Evolutionary conservation across 2,888 invertebrate genomes (phyloP), one percentile per base, ranked within the genome.

Genomic region (Ectemnius lituratus): DNA sequence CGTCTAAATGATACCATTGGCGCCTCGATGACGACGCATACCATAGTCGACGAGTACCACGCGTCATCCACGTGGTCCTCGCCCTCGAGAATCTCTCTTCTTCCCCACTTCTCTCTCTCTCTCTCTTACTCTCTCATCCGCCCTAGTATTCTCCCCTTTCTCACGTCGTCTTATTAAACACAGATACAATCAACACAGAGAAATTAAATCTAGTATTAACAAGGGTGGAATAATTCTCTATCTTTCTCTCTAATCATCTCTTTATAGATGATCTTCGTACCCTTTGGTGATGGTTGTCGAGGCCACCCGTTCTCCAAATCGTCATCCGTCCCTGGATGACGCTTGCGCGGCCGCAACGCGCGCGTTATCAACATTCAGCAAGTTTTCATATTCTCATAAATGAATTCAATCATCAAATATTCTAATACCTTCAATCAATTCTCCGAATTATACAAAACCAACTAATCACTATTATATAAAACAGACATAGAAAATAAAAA

Each of bases 21-120:
- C n/a, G n/a, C n/a, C 11, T 47, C 47, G n/a, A 47, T 47, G 47
- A 47, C 13, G 47, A 47, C n/a, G n/a, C 47, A 5, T 47, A 47
- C 4, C n/a, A 5, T 0, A 2, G 13, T 47, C 47, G 47, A 47
- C 4, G 57, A 20, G 47, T 76, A 82, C 76, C 87, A 86, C 86
- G 87, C 86, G 85, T 84, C 58, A 84, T 66, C 82, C 87, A 88
- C 88, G 87, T 88, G 86, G 82, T 80, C 57, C 27, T 37, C 18
- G 28, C 20, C 47, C 64, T 13, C 18, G 57, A 77, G 23, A 61
- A 64, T 65, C 2, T 13, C 13, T 45, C 59, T 57, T 20, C 76
- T 62, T 67, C 18, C 23, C 23, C n/a, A 13, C 14, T 27, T 18
- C 23, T 23, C 13, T 13, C 20, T 57, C 20, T n/a, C 11, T 20